Conservation (phyloP, 2,113 vertebrate genomes). For the Fregetta grallaria region DNA sequence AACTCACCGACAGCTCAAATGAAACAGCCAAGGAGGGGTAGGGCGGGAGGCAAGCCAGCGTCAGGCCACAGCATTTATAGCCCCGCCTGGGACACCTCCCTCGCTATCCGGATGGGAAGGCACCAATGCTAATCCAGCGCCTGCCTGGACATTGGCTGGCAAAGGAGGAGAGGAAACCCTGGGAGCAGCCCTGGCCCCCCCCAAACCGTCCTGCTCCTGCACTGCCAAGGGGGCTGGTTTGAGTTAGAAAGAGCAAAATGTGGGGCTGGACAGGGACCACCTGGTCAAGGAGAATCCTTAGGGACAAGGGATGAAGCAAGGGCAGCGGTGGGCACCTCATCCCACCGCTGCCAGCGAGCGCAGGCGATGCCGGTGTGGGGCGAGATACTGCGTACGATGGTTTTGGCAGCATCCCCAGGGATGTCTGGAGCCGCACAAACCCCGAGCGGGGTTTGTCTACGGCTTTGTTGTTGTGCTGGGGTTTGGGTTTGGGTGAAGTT, state of each 20-base stretch:
- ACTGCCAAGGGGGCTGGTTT: background rate
- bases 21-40: accelerated
- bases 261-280: accelerated
- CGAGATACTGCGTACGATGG: accelerated
- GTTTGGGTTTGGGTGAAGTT: background rate
- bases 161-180: background rate
- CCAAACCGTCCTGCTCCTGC: accelerated
- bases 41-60: accelerated
- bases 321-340: background rate
- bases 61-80: background rate
- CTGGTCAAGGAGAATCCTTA: accelerated
- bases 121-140: background rate
- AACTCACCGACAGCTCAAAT: background rate
- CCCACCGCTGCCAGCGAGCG: background rate
- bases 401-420: background rate
- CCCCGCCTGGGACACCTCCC: background rate
- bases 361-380: accelerated
- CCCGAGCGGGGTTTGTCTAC: accelerated
- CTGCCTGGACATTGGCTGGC: background rate
- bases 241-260: background rate
- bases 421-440: accelerated
- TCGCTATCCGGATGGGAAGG: background rate
- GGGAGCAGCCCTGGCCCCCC: background rate
- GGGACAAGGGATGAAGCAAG: accelerated
- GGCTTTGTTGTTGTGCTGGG: background rate